These are phyloP conservation scores for Saccostrea echinata DNA, from an alignment of 1,140 invertebrate genomes.

Conservation along the genomic window DNA sequence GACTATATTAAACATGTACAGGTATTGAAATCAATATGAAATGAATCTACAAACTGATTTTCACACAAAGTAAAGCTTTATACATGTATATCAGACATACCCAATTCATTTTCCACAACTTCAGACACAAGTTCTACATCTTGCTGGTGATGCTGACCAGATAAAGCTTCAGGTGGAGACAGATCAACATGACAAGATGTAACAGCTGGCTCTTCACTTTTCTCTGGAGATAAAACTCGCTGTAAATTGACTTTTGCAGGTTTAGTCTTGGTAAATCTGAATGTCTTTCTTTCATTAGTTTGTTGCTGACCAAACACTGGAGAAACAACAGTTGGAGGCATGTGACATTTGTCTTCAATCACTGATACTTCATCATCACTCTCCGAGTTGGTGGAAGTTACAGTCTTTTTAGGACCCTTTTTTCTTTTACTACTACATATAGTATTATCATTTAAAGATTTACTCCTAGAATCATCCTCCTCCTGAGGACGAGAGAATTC, in stretches of 20 bases:
- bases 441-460: background rate
- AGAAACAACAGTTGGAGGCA: background rate
- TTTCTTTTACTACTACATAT: background rate
- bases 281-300: background rate
- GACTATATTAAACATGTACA: too few relatives aligned
- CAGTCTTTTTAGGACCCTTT: background rate
- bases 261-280: conserved; percentile 20
- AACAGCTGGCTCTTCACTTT: background rate
- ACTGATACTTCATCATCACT: background rate
- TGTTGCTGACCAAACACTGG: background rate
- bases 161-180: background rate
- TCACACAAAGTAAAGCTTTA: too few relatives aligned
- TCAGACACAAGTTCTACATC: background rate
- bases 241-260: background rate
- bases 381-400: background rate
- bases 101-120: background rate
- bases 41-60: too few relatives aligned
- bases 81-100: background rate
- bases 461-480: background rate
- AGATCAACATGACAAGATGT: background rate
- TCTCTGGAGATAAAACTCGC: background rate
- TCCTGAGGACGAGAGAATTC: background rate
- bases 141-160: background rate
- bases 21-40: too few relatives aligned
- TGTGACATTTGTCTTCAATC: background rate